A percentile compares a stretch with the other conserved stretches of the same genome.
Evolutionary conservation across 2,113 vertebrate genomes (phyloP).

Genomic region (Sphyrna mokarran): DNA sequence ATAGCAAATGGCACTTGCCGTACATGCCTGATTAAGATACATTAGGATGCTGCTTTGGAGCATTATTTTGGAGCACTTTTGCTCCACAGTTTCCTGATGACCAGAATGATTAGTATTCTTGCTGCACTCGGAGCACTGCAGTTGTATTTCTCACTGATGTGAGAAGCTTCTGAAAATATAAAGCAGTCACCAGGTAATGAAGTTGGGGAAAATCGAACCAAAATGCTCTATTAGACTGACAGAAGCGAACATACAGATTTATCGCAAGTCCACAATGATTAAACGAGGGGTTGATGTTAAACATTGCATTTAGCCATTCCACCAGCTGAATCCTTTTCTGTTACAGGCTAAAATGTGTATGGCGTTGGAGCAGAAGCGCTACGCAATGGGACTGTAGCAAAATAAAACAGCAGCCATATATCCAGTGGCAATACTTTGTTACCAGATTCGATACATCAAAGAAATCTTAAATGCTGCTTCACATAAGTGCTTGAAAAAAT

Average conservation of each 20-base stretch:
- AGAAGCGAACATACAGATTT: background rate
- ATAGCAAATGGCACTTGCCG: conserved; percentile 17
- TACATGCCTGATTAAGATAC: background rate
- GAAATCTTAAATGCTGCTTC: background rate
- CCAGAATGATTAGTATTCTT: background rate
- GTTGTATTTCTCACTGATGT: background rate
- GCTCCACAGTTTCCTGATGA: background rate
- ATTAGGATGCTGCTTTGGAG: background rate
- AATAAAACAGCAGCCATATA: background rate
- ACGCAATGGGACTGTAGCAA: background rate
- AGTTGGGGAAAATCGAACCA: background rate
- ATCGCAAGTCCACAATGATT: background rate
- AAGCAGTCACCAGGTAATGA: conserved; percentile 24
- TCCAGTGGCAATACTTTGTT: background rate
- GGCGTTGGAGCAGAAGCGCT: background rate
- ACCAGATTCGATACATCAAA: background rate
- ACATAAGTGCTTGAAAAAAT: background rate
- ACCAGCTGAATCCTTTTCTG: background rate
- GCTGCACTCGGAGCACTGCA: background rate
- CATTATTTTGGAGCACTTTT: conserved; percentile 22
- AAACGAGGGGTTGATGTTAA: background rate
- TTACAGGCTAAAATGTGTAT: background rate
- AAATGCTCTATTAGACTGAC: background rate
- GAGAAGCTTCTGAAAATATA: conserved; percentile 10
- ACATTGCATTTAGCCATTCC: background rate